A percentile compares a stretch with the other conserved stretches of the same genome.
Evolutionary conservation across 2,113 vertebrate genomes (phyloP).

Genomic region (Dryoscopus gambensis): DNA sequence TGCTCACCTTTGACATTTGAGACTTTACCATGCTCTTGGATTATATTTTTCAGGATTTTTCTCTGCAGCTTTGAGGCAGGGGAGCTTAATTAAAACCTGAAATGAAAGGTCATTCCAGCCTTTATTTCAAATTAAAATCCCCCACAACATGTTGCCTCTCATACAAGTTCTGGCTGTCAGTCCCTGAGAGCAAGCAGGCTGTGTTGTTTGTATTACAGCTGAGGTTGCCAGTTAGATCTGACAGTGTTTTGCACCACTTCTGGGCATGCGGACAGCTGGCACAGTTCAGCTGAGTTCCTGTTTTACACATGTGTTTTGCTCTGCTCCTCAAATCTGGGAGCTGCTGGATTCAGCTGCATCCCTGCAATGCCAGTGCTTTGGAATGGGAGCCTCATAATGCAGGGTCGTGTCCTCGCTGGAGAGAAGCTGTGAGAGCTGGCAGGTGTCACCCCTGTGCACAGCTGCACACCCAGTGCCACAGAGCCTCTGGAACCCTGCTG

Average conservation of each 20-base stretch:
- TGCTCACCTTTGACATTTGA: background rate
- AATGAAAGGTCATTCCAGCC: background rate
- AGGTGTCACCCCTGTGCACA: background rate
- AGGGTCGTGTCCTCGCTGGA: background rate
- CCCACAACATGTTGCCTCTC: background rate
- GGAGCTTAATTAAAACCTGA: background rate
- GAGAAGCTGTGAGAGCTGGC: background rate
- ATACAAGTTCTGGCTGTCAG: background rate
- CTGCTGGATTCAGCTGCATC: background rate
- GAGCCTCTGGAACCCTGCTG: background rate
- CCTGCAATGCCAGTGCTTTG: background rate
- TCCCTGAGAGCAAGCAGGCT: background rate
- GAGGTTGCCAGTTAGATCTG: background rate
- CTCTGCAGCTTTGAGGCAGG: background rate
- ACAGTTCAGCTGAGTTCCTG: background rate
- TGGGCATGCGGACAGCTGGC: background rate
- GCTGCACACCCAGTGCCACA: background rate
- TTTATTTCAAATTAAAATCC: background rate
- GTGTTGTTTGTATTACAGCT: background rate
- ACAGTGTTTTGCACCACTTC: background rate
- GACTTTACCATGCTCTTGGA: background rate
- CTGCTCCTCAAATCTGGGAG: background rate
- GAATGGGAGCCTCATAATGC: accelerated
- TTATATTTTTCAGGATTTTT: background rate
- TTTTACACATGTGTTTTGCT: background rate